Evolutionary conservation across 2,113 vertebrate genomes (phyloP).

Genomic region (Amphilophus citrinellus): DNA sequence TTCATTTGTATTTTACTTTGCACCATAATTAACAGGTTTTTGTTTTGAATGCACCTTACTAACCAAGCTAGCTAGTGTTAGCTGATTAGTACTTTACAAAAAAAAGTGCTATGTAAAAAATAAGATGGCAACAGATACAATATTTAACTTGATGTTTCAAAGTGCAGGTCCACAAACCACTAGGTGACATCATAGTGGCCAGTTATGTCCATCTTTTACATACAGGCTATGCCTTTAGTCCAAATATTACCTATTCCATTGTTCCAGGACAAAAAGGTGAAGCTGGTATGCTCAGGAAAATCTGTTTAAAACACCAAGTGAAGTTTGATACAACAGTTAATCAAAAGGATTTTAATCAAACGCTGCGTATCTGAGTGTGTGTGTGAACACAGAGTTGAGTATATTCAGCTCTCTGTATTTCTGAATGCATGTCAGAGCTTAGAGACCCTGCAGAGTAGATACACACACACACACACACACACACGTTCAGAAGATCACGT

Average conservation of each 20-base stretch:
- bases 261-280: neutral
- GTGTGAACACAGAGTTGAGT: neutral
- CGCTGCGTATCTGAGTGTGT: neutral
- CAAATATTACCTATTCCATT: neutral
- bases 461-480: neutral
- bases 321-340: neutral
- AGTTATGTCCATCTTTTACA: neutral
- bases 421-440: constrained; percentile 33
- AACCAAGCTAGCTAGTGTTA: neutral
- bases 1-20: neutral
- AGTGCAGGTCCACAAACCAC: neutral
- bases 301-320: neutral
- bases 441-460: constrained; percentile 42
- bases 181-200: rapidly evolving
- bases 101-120: neutral
- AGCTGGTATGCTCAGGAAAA: neutral
- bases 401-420: constrained; percentile 19
- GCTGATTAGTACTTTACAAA: neutral
- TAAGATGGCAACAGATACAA: neutral
- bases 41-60: neutral
- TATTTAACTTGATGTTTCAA: neutral
- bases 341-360: neutral
- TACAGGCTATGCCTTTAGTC: neutral
- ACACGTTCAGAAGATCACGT: neutral
- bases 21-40: neutral